phyloP scores from a whole-genome alignment of 2,113 vertebrate genomes.

The Desmodus rotundus region DNA sequence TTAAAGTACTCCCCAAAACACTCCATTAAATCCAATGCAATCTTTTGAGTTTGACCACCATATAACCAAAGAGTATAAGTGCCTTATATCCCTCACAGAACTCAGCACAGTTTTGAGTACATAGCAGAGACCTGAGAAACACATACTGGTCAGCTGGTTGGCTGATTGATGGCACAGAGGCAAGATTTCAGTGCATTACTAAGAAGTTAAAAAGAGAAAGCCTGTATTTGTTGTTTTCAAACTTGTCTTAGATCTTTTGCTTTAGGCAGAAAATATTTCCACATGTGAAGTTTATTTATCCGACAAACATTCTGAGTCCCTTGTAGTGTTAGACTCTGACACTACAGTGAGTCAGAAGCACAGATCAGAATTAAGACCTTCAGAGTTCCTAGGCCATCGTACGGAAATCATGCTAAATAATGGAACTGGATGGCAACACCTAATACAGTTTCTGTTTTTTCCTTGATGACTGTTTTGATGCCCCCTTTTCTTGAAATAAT shows the following conservation, averaged over 20 bases:
- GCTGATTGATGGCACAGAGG: background rate
- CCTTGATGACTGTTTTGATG: background rate
- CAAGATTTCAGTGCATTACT: background rate
- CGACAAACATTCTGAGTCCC: background rate
- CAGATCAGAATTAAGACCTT: background rate
- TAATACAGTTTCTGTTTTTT: background rate
- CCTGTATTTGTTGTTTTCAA: background rate
- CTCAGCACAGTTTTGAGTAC: background rate
- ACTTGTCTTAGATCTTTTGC: background rate
- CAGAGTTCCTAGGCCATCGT: background rate
- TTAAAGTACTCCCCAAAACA: background rate
- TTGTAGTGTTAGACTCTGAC: background rate
- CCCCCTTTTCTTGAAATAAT: background rate
- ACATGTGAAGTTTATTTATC: background rate
- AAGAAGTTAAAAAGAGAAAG: background rate
- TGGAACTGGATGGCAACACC: background rate
- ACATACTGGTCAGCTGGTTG: background rate
- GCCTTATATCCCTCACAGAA: background rate
- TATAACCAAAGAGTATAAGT: background rate
- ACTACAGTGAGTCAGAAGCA: background rate
- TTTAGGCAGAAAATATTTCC: constrained; percentile 19
- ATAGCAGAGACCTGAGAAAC: background rate
- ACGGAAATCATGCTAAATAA: background rate
- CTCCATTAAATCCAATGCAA: background rate
- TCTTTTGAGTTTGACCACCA: background rate